Evolutionary conservation across 2,797 vertebrate genomes (phyloP).

Genomic region (Setipinna tenuifilis): DNA sequence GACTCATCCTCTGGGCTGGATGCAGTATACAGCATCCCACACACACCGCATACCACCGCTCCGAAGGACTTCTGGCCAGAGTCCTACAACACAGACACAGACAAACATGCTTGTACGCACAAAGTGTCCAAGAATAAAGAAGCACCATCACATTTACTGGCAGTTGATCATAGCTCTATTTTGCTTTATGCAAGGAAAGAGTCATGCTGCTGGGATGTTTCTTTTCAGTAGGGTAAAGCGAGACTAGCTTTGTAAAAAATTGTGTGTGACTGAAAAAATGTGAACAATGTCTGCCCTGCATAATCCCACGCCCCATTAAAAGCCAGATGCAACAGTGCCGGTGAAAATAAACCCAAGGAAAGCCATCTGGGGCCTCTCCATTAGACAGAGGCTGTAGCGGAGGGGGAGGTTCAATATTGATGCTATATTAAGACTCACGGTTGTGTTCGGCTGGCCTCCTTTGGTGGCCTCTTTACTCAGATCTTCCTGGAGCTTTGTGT

Average conservation of each 20-base stretch:
- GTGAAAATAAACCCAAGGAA: neutral
- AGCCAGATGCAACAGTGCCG: neutral
- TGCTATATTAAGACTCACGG: slow-evolving; percentile 75
- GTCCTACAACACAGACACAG: slow-evolving; percentile 74
- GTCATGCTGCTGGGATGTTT: neutral
- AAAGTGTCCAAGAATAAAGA: neutral
- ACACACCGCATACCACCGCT: slow-evolving; percentile 90
- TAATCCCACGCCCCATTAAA: neutral
- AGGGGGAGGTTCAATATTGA: neutral
- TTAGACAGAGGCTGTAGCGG: neutral
- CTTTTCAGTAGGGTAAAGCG: neutral
- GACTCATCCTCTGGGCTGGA: slow-evolving; percentile 96
- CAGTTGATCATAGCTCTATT: neutral
- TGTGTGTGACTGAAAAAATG: neutral
- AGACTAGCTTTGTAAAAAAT: neutral
- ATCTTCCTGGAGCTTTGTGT: slow-evolving; percentile 83
- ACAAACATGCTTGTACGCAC: neutral
- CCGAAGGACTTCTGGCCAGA: slow-evolving; percentile 86
- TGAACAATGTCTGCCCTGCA: neutral
- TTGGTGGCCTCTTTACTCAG: slow-evolving; percentile 83
- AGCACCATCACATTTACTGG: neutral
- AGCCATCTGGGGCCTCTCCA: neutral
- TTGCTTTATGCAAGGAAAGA: neutral
- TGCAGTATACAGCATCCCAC: slow-evolving; percentile 97
- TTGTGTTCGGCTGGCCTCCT: slow-evolving; percentile 83